Percentiles rank a stretch among this genome's conserved stretches.
phyloP scores from a whole-genome alignment of 2,113 vertebrate species.

The Indri indri region DNA sequence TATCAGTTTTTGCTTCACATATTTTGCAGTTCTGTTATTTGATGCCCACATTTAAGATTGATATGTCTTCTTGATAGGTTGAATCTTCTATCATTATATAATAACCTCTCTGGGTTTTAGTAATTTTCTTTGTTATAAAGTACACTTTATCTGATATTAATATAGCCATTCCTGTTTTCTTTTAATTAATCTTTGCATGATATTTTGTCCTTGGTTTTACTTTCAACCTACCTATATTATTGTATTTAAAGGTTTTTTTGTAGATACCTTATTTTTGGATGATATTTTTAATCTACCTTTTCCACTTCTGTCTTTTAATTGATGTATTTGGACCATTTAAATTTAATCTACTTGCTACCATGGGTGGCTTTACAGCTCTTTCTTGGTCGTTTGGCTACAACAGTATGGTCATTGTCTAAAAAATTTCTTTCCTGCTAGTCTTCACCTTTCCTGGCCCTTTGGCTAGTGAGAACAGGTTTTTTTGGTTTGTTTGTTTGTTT shows the following conservation, averaged over 20 bases:
- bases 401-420: background rate
- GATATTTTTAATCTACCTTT: background rate
- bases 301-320: background rate
- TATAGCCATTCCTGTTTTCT: background rate
- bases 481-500: background rate
- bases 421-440: background rate
- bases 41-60: background rate
- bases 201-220: background rate
- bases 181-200: background rate
- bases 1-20: background rate
- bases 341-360: background rate
- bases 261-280: background rate
- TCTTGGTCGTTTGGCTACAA: background rate
- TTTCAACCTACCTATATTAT: background rate
- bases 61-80: background rate
- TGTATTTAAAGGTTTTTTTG: background rate
- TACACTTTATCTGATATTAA: background rate
- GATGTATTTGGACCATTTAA: background rate
- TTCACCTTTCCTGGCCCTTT: background rate
- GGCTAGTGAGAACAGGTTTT: background rate
- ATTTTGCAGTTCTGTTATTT: background rate
- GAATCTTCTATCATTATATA: background rate
- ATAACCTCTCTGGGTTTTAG: background rate
- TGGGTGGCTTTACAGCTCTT: background rate
- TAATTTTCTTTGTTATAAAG: background rate